A percentile compares a stretch with the other conserved stretches of the same genome.
Conservation (phyloP, 1,140 invertebrate species). For the Tetramorium alpestre region DNA sequence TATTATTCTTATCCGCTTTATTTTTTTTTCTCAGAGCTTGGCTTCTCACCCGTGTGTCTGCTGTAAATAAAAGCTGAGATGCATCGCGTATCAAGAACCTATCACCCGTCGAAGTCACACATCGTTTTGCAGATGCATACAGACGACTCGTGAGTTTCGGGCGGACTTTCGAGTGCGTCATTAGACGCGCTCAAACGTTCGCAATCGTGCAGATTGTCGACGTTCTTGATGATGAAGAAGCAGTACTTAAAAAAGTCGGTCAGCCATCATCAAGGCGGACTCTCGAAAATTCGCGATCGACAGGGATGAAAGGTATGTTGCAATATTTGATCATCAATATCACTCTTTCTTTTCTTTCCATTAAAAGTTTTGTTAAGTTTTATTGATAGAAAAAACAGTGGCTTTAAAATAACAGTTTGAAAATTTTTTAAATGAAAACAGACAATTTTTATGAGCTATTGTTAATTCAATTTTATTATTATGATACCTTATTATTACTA, state of each 20-base stretch:
- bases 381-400: not conserved
- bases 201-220: not conserved
- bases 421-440: not conserved
- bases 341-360: not conserved
- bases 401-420: not conserved
- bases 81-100: not conserved
- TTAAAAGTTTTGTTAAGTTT: not conserved
- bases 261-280: constrained; percentile 8
- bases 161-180: constrained; percentile 16
- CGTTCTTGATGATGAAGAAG: constrained; percentile 49
- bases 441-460: not conserved
- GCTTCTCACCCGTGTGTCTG: not conserved
- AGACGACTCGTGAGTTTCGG: constrained; percentile 26
- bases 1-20: constrained; percentile 8
- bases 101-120: constrained; percentile 3
- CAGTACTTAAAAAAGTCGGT: constrained; percentile 4
- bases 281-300: constrained; percentile 38
- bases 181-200: constrained; percentile 6
- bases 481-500: not conserved
- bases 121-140: constrained; percentile 17
- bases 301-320: constrained; percentile 51
- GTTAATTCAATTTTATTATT: not conserved
- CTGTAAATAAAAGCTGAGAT: constrained; percentile 7
- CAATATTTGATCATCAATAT: constrained; percentile 4
- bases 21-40: not conserved